Evolutionary conservation across 2,888 invertebrate species (phyloP), one percentile per base, ranked within the genome.

Genomic region (Sphaerophoria taeniata): DNA sequence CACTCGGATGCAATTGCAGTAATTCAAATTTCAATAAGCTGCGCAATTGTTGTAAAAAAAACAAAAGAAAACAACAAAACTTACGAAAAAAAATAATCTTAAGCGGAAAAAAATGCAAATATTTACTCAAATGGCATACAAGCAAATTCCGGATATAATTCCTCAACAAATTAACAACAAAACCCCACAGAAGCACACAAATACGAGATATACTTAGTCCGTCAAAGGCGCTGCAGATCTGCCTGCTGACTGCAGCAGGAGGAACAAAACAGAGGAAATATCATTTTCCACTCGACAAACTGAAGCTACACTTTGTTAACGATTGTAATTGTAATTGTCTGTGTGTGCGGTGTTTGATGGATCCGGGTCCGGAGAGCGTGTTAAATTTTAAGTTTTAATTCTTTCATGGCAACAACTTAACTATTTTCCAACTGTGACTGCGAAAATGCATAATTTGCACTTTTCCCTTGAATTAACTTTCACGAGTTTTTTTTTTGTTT

Each of bases 21-120:
- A 63, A 71, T 75, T 81, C 63, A 75, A 81, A 76, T 72, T 72
- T 16, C 71, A 81, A 72, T 81, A 75, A 71, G 65, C 74, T n/a
- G 24, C 34, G 56, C 56, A 49, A 47, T 71, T 43, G 9, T 39
- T 63, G 43, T 12, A 70, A 51, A 43, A 45, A 49, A 67, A 55
- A n/a, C 12, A 45, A 47, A 60, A 12, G 56, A 14, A 3, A 56
- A 34, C 6, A 56, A 56, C 2, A 34, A 7, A 12, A 60, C 12
- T 36, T 39, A 11, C 34, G 33, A 39, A n/a, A 7, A 33, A 51
- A 60, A 34, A n/a, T 12, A 61, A 47, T 45, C 31, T 39, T 14
- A 24, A 33, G 33, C 9, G 3, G 16, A 53, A 16, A 53, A 12
- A 51, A 16, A 36, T 12, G 53, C 39, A 55, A 14, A 77, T 24